These are phyloP conservation scores for Prunella himalayana DNA, from an alignment of 2,113 vertebrate genomes.

Conservation along the genomic window DNA sequence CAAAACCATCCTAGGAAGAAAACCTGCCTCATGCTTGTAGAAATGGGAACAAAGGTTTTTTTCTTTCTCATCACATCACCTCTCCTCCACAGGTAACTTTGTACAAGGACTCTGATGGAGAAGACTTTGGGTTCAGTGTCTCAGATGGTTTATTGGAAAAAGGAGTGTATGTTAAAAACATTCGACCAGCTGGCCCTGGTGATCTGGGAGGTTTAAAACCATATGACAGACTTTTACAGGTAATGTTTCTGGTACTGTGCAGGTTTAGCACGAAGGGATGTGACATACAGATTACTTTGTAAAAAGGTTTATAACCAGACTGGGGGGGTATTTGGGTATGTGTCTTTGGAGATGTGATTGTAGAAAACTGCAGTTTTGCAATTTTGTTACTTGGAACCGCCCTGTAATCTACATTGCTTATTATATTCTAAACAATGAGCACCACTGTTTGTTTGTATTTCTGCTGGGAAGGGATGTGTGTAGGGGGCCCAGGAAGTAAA, in stretches of 20 bases:
- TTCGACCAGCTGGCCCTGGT: conserved; percentile 87
- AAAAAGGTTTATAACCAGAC: background rate
- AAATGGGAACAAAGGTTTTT: background rate
- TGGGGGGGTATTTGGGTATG: background rate
- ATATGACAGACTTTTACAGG: conserved; percentile 93
- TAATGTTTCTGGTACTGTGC: conserved; percentile 27
- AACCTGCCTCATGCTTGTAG: background rate
- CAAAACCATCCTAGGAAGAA: background rate
- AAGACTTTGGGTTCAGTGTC: conserved; percentile 98
- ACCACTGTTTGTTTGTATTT: background rate
- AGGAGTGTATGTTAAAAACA: conserved; percentile 95
- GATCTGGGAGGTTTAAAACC: conserved; percentile 86
- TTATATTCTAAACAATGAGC: background rate
- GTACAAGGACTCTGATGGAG: conserved; percentile 87
- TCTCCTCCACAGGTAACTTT: conserved; percentile 81
- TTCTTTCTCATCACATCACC: background rate
- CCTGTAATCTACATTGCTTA: background rate
- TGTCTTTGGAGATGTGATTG: background rate
- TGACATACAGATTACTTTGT: background rate
- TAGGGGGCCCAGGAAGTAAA: background rate
- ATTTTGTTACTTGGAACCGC: background rate
- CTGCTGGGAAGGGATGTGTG: background rate
- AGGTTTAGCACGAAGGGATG: background rate
- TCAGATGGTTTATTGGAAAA: conserved; percentile 94
- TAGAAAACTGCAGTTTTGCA: background rate